These are phyloP conservation scores for Scaptodrosophila latifasciaeformis DNA, from an alignment of 2,888 invertebrate species.

Conservation along the genomic window DNA sequence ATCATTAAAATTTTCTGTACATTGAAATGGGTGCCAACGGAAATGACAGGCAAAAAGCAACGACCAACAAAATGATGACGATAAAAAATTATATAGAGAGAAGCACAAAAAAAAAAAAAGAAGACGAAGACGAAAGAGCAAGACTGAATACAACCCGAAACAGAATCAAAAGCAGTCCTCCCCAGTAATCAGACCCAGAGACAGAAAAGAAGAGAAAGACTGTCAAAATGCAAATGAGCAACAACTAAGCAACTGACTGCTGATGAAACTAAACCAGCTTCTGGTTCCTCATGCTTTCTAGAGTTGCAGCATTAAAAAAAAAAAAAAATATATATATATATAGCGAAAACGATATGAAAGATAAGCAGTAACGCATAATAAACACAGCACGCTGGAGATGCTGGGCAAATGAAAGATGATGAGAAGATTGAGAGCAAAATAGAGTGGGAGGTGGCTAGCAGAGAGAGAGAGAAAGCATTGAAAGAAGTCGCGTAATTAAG, in stretches of 20 bases:
- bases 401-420: no score
- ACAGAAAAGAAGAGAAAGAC: no score
- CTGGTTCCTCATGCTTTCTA: neutral
- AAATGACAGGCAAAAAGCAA: constrained; percentile 32
- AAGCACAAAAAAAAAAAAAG: constrained; percentile 12
- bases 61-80: no score
- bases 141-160: no score
- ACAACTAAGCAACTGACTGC: constrained; percentile 14
- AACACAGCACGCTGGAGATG: neutral
- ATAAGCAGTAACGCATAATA: neutral
- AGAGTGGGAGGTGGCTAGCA: neutral
- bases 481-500: constrained; percentile 53
- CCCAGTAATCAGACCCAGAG: constrained; percentile 29
- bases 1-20: constrained; percentile 65
- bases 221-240: constrained; percentile 60
- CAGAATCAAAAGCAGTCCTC: constrained; percentile 2
- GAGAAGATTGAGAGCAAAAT: neutral
- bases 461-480: neutral
- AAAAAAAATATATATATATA: no score
- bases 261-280: neutral
- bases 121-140: constrained; percentile 13
- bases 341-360: neutral
- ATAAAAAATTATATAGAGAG: constrained; percentile 2
- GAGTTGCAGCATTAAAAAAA: constrained; percentile 1
- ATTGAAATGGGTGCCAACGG: constrained; percentile 35